Conservation (phyloP, 2,113 vertebrate genomes). For the Myanophis thanlyinensis region DNA sequence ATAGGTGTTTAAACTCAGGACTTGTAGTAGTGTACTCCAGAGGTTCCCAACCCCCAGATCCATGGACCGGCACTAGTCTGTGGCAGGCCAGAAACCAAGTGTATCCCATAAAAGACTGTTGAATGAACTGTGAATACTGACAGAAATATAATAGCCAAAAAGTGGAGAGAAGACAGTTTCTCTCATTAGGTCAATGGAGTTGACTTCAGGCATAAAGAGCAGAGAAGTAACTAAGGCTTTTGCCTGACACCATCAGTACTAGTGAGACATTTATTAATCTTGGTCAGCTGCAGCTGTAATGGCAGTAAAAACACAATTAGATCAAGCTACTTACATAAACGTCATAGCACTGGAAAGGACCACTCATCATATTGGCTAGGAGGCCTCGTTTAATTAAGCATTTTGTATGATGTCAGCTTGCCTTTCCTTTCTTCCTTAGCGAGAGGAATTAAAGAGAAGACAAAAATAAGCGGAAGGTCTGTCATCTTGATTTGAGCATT, state of each 20-base stretch:
- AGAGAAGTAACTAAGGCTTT: background rate
- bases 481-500: conserved; percentile 3
- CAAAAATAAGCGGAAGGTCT: conserved; percentile 51
- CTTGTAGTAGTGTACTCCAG: too few relatives aligned
- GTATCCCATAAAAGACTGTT: background rate
- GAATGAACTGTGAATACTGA: background rate
- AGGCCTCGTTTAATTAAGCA: background rate
- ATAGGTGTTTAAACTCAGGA: background rate
- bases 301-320: background rate
- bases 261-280: background rate
- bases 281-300: background rate
- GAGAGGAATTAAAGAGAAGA: conserved; percentile 43
- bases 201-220: background rate
- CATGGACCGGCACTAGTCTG: too few relatives aligned
- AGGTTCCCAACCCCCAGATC: too few relatives aligned
- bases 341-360: background rate
- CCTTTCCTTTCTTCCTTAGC: conserved; percentile 41
- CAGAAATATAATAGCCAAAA: background rate
- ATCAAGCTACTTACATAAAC: background rate
- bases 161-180: background rate
- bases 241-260: background rate
- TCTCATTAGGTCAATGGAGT: background rate
- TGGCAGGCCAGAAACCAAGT: too few relatives aligned
- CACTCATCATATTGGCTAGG: background rate
- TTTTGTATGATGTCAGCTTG: background rate